phyloP scores from a whole-genome alignment of 2,888 invertebrate species.

The Noctua janthina region DNA sequence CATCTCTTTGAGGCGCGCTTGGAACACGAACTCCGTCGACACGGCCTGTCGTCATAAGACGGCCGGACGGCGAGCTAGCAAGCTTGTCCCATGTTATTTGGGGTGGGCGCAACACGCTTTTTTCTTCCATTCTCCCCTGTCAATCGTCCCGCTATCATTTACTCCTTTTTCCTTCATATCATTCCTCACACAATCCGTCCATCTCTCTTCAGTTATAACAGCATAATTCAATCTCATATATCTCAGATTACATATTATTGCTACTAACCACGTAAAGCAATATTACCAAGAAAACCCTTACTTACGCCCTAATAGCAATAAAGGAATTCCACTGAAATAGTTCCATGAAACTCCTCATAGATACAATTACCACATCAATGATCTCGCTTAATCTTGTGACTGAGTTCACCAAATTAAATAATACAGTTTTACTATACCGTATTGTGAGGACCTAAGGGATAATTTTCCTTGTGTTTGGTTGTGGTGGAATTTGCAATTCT shows the following conservation, averaged over 20 bases:
- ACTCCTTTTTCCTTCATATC: too few relatives aligned
- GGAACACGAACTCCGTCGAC: too few relatives aligned
- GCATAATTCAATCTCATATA: background rate
- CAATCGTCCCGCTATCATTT: too few relatives aligned
- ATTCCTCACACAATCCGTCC: too few relatives aligned
- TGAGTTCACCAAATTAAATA: conserved; percentile 41
- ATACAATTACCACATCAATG: conserved; percentile 69
- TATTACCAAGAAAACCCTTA: conserved; percentile 32
- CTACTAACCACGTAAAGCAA: conserved; percentile 25
- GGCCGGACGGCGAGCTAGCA: too few relatives aligned
- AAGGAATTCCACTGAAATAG: conserved; percentile 63
- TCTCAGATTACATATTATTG: conserved; percentile 5
- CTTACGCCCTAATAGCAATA: conserved; percentile 52
- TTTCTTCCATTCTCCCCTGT: too few relatives aligned
- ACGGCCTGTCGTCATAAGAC: too few relatives aligned
- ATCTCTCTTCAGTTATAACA: background rate
- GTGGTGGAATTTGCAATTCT: conserved; percentile 64
- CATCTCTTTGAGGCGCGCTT: too few relatives aligned
- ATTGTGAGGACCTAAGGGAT: background rate
- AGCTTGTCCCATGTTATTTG: too few relatives aligned
- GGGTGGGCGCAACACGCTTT: too few relatives aligned
- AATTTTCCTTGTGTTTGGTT: conserved; percentile 6
- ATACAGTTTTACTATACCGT: conserved; percentile 13
- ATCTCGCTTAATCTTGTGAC: conserved; percentile 54
- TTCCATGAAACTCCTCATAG: conserved; percentile 61